Base-by-base conservation (phyloP, 2,797 vertebrate species). In the Clarias laeviceps region DNA sequence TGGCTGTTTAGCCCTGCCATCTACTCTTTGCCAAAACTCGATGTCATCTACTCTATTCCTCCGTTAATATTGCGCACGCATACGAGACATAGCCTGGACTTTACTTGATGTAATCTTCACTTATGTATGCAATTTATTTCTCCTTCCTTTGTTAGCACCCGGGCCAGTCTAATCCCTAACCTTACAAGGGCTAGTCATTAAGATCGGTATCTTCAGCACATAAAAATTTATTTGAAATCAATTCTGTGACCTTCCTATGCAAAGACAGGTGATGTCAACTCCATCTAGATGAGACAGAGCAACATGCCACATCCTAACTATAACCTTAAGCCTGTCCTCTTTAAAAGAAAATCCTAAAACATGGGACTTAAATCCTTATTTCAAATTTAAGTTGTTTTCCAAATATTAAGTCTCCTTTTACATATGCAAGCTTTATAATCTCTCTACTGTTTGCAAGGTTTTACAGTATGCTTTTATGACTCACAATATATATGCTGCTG, bases 141-240 rank as follows among this genome's bases (percentile, higher is more conserved):
- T 50, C 88, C 91, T 88, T 89, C 88, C 90, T 93, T 94, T 94
- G 92, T 93, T 92, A 87, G 89, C 89, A 90, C 83, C 87, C 76
- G 85, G 87, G 66, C 89, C 84, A 22, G 82, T 89, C 87, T 85
- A 85, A 88, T 91, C 90, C 86, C 81, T 92, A 92, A 93, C 92
- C 91, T 93, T 91, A 93, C 91, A 92, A 92, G 92, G 90, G 84
- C 82, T 86, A 69, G 85, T 92, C 93, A 94, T 95, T 94, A 94
- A 95, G 93, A 95, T 93, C 89, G 84, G 93, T 93, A 95, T 95
- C 93, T 94, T 91, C 89, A 83, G 88, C 90, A 92, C 93, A 93
- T 94, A 92, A 93, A 92, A 88, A 90, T 91, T 90, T 93, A 94
- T 94, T 94, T 92, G 87, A 94, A 94, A 95, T 96, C 94, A 94